Conservation (phyloP, 2,113 vertebrate genomes). For the Tachuris rubrigastra region DNA sequence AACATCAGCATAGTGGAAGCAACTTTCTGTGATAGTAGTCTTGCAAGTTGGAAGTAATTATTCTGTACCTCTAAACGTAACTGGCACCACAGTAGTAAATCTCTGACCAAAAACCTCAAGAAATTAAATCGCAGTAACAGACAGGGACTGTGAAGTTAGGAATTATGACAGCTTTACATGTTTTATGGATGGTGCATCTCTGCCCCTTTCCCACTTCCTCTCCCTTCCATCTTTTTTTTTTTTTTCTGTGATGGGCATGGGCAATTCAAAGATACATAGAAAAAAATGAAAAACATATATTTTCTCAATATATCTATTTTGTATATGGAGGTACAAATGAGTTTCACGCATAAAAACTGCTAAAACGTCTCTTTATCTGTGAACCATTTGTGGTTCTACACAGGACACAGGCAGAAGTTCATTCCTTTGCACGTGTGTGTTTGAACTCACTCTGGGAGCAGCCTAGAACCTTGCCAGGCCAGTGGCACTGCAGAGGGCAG, state of each 20-base stretch:
- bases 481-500: neutral
- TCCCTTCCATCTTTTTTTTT: neutral
- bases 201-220: neutral
- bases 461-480: neutral
- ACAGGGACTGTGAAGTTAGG: neutral
- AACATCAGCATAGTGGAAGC: neutral
- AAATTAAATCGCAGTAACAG: neutral
- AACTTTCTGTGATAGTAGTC: neutral
- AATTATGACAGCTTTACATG: neutral
- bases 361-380: neutral
- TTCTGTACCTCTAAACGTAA: neutral
- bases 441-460: neutral
- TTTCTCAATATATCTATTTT: neutral
- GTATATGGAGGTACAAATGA: neutral
- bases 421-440: rapidly evolving
- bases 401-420: neutral
- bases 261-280: neutral
- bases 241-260: neutral
- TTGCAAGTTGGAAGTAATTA: neutral
- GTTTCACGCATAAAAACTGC: neutral
- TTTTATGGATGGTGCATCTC: neutral
- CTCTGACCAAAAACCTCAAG: neutral
- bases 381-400: neutral
- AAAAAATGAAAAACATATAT: neutral
- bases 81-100: neutral